Base-by-base conservation (phyloP, 2,797 vertebrate species). In the Bryconaethiops microstoma region DNA sequence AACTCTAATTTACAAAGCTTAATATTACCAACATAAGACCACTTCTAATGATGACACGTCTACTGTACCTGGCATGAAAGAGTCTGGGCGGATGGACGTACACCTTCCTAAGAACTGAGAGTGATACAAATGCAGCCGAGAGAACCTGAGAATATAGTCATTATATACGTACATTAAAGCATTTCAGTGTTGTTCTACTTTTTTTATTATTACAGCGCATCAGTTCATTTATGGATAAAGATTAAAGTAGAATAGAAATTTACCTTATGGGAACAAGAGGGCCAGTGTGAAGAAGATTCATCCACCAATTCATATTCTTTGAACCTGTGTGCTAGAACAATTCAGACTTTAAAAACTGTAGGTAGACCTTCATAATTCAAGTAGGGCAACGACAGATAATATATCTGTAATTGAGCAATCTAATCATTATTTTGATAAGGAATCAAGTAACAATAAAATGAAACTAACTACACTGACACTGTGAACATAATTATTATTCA, bases 241-340 rank as follows among this genome's bases (percentile, higher is more conserved):
- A 42, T 42, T 2, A 42, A 42, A 42, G 9, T 9, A 42, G 42
- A 42, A 7, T 42, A 42, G 9, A 42, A 42, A 42, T 91, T 91
- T 87, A 94, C 94, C 67, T 80, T 59, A 88, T 50, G 3, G 92
- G 90, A 67, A 90, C 79, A n/a, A 86, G 23, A 10, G 17, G 80
- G 0, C 70, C 55, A 4, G 82, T 79, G 1, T 89, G 76, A 13
- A 17, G 80, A 69, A 93, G 13, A n/a, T 93, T 79, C 4, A 91
- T 19, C 94, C 94, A 95, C 93, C 93, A 95, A 74, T 23, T 84
- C 59, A n/a, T 5, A 8, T 87, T 69, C 14, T 16, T 60, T 0
- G 2, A 52, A 12, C 0, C 35, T 4, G 86, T 85, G 90, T 92
- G 77, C 90, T 86, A 7, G 48, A 80, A 77, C 23, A 82, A 13